These are phyloP conservation scores for Crypturellus undulatus DNA, from an alignment of 2,113 vertebrate genomes.

Conservation along the genomic window DNA sequence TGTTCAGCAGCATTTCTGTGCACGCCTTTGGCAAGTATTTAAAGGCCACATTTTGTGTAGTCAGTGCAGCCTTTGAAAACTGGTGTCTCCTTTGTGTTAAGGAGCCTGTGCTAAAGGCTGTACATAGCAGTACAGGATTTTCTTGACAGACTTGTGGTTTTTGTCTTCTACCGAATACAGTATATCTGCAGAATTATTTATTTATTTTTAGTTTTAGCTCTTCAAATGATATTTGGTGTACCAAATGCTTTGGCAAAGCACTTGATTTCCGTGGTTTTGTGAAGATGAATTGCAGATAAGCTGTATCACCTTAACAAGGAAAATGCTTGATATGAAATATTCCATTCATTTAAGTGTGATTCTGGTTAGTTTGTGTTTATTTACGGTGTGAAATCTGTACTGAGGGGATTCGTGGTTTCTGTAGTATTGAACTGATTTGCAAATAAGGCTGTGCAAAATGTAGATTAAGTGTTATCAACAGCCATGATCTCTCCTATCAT, in stretches of 20 bases:
- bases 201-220: conserved; percentile 24
- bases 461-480: background rate
- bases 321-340: background rate
- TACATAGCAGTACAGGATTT: conserved; percentile 55
- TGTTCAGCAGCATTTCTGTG: conserved; percentile 76
- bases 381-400: background rate
- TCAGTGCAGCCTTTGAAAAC: conserved; percentile 68
- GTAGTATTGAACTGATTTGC: conserved; percentile 1
- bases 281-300: background rate
- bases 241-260: background rate
- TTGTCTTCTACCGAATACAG: conserved; percentile 46
- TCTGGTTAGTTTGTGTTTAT: background rate
- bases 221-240: conserved; percentile 41
- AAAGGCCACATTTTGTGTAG: conserved; percentile 72
- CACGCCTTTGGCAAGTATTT: conserved; percentile 71
- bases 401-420: background rate
- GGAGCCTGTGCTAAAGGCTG: conserved; percentile 15
- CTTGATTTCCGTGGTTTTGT: conserved; percentile 15
- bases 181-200: conserved; percentile 29
- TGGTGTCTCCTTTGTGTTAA: conserved; percentile 63
- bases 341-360: background rate
- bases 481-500: background rate
- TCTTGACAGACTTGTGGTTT: conserved; percentile 51
- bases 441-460: conserved; percentile 10
- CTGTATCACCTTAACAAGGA: conserved; percentile 28